Conservation (phyloP, 2,888 invertebrate genomes). For the Plebejus melissa region DNA sequence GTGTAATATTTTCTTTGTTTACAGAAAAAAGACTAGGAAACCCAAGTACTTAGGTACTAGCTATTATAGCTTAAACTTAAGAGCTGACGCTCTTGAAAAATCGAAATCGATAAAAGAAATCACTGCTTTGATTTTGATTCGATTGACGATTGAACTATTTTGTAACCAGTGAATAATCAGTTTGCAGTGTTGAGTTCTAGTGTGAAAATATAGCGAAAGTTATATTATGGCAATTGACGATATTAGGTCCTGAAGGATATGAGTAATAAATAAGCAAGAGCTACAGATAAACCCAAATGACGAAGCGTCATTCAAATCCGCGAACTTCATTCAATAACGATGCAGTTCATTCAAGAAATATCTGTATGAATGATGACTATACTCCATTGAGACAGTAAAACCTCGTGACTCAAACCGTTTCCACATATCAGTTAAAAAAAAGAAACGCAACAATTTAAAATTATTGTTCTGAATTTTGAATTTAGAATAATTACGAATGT, state of each 20-base stretch:
- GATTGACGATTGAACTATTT: too few species aligned
- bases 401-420: background rate
- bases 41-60: too few species aligned
- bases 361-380: background rate
- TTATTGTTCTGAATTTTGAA: background rate
- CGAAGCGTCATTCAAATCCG: background rate
- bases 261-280: background rate
- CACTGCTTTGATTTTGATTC: too few species aligned
- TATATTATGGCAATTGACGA: too few species aligned
- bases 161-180: too few species aligned
- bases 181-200: too few species aligned
- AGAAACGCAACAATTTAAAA: background rate
- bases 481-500: slow-evolving; percentile 56
- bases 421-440: background rate
- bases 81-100: too few species aligned
- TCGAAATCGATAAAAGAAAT: too few species aligned
- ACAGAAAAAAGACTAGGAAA: background rate
- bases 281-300: background rate
- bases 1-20: background rate
- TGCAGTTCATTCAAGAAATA: background rate
- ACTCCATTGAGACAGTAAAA: background rate
- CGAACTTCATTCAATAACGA: background rate
- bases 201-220: too few species aligned
- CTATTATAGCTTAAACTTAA: too few species aligned
- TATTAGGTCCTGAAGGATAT: background rate